These are phyloP conservation scores for Acleris cristana DNA, from an alignment of 2,888 invertebrate genomes.

Conservation along the genomic window DNA sequence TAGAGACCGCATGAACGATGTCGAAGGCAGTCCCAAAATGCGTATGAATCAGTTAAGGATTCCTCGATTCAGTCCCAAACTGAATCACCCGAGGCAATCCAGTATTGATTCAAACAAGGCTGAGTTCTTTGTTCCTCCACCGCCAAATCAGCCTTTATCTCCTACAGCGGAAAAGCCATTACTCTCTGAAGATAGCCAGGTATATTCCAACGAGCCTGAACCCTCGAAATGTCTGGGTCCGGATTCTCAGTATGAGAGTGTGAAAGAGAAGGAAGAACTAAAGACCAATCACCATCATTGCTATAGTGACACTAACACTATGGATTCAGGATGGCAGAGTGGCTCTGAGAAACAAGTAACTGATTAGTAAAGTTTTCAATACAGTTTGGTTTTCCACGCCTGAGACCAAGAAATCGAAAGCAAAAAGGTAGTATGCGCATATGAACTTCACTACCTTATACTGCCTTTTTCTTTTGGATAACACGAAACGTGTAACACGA, in stretches of 20 bases:
- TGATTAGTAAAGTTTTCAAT: slow-evolving; percentile 51
- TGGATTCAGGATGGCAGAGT: slow-evolving; percentile 88
- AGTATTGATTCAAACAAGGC: slow-evolving; percentile 60
- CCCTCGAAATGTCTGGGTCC: slow-evolving; percentile 68
- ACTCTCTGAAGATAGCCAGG: slow-evolving; percentile 68
- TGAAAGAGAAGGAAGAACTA: slow-evolving; percentile 69
- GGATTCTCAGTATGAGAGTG: slow-evolving; percentile 74
- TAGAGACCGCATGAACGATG: slow-evolving; percentile 54
- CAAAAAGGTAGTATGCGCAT: no score
- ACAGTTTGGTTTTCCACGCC: neutral
- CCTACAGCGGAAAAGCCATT: slow-evolving; percentile 76
- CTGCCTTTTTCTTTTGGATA: no score
- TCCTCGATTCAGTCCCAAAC: slow-evolving; percentile 55
- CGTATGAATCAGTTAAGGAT: slow-evolving; percentile 67
- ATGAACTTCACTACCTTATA: no score
- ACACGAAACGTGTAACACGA: no score
- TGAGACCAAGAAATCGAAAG: no score
- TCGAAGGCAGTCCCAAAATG: slow-evolving; percentile 71
- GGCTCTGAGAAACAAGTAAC: slow-evolving; percentile 86
- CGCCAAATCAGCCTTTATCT: slow-evolving; percentile 63
- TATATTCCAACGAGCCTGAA: slow-evolving; percentile 70
- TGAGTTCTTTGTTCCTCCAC: slow-evolving; percentile 64
- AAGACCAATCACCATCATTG: slow-evolving; percentile 80
- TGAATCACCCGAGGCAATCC: slow-evolving; percentile 59
- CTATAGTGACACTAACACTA: slow-evolving; percentile 84